Conservation (phyloP, 2,888 invertebrate species). For the Cataglyphis livida region DNA sequence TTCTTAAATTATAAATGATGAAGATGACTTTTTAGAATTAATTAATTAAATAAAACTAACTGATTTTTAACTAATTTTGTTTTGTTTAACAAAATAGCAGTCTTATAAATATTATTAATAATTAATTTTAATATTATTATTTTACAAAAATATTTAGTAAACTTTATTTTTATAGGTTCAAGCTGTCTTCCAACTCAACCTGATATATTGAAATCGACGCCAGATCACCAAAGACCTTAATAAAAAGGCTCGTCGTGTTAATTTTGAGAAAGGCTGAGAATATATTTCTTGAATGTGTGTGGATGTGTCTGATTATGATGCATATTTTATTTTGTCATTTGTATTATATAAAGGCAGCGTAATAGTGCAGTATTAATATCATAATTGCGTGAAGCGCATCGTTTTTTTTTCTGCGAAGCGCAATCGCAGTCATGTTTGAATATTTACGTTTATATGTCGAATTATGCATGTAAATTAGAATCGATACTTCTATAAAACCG, state of each 20-base stretch:
- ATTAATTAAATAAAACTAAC: constrained; percentile 18
- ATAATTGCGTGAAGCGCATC: constrained; percentile 15
- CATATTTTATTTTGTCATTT: constrained; percentile 47
- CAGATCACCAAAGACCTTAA: constrained; percentile 90
- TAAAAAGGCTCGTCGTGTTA: constrained; percentile 72
- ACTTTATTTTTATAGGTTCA: constrained; percentile 78
- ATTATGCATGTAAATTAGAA: constrained; percentile 71
- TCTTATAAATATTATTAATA: not conserved
- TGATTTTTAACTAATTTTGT: not conserved
- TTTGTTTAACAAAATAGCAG: not conserved
- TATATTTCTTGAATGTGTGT: constrained; percentile 52
- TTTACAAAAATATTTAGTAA: not conserved
- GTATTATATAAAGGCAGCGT: constrained; percentile 62
- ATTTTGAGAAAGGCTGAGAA: constrained; percentile 56
- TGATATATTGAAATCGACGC: constrained; percentile 94
- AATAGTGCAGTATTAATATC: constrained; percentile 56
- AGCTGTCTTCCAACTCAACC: constrained; percentile 89
- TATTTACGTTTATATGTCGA: constrained; percentile 61
- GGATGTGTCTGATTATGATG: constrained; percentile 66
- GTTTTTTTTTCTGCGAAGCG: constrained; percentile 13
- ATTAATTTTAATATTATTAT: not conserved
- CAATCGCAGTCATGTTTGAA: constrained; percentile 49
- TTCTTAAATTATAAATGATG: not conserved
- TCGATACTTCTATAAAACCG: constrained; percentile 60
- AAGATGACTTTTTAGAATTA: constrained; percentile 6